Conservation (phyloP, 2,113 vertebrate genomes). For the Pardalotus punctatus region DNA sequence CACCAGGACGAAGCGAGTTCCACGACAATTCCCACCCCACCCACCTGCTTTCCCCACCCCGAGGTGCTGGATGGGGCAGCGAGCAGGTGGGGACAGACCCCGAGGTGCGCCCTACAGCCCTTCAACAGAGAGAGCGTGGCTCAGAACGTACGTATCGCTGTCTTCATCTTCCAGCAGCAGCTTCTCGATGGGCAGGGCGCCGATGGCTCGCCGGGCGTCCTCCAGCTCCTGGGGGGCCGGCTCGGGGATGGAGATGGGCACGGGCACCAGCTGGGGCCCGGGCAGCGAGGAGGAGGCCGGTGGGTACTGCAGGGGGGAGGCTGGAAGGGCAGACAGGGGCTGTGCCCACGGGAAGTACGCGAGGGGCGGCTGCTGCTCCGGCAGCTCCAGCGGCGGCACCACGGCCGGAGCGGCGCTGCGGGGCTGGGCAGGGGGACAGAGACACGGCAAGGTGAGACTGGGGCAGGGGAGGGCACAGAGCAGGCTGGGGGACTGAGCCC, state of each 20-base stretch:
- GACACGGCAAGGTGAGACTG: background rate
- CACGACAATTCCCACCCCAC: background rate
- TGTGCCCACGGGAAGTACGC: conserved; percentile 91
- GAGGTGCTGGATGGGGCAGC: background rate
- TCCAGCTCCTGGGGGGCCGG: conserved; percentile 79
- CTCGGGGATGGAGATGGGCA: conserved; percentile 82
- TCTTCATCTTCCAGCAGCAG: conserved; percentile 83
- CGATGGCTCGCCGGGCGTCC: conserved; percentile 71
- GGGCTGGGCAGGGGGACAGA: conserved; percentile 68
- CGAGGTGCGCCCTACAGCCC: conserved; percentile 65
- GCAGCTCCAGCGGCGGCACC: conserved; percentile 81
- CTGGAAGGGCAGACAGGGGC: conserved; percentile 81
- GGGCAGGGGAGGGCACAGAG: background rate
- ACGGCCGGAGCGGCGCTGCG: conserved; percentile 66
- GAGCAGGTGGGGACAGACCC: background rate
- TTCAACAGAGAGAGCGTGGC: conserved; percentile 78
- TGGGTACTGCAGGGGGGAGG: conserved; percentile 79
- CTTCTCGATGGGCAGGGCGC: conserved; percentile 84
- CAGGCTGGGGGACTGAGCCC: background rate
- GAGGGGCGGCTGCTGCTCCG: conserved; percentile 81
- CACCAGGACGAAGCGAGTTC: background rate
- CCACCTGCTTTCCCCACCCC: background rate
- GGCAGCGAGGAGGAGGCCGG: conserved; percentile 74
- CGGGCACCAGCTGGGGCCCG: conserved; percentile 78
- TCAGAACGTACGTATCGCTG: conserved; percentile 79